A percentile compares a stretch with the other conserved stretches of the same genome.
Conservation (phyloP, 2,797 vertebrate genomes). For the Apodemus agrarius region DNA sequence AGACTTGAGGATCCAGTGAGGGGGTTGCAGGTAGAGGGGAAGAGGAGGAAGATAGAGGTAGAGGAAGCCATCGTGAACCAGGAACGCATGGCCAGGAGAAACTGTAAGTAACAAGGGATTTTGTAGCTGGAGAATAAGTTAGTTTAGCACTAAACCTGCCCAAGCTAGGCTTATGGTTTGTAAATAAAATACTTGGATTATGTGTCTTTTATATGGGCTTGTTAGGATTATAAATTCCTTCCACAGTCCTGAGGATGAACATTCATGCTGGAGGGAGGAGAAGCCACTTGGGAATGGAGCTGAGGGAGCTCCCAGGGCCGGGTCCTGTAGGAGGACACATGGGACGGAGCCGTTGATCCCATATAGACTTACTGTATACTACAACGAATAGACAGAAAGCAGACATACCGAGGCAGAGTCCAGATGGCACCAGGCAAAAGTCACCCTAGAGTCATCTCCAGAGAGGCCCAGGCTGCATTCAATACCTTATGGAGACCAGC, state of each 20-base stretch:
- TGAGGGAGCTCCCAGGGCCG: not conserved
- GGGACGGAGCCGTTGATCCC: accelerated
- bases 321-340: not conserved
- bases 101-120: not conserved
- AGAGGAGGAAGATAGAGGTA: not conserved
- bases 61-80: not conserved
- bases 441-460: not conserved
- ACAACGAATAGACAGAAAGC: not conserved
- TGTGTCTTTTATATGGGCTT: not conserved
- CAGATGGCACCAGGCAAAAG: not conserved
- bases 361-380: no score
- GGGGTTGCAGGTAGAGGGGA: not conserved
- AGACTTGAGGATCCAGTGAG: not conserved
- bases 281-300: accelerated
- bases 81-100: not conserved
- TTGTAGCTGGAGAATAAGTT: not conserved
- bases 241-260: not conserved
- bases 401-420: not conserved
- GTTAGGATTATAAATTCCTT: not conserved
- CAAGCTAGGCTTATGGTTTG: not conserved
- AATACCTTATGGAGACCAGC: not conserved
- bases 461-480: not conserved
- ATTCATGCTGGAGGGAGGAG: not conserved
- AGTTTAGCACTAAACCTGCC: not conserved
- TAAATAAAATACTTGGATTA: not conserved